Evolutionary conservation across 2,797 vertebrate genomes (phyloP).

Genomic region (Dipus sagitta): DNA sequence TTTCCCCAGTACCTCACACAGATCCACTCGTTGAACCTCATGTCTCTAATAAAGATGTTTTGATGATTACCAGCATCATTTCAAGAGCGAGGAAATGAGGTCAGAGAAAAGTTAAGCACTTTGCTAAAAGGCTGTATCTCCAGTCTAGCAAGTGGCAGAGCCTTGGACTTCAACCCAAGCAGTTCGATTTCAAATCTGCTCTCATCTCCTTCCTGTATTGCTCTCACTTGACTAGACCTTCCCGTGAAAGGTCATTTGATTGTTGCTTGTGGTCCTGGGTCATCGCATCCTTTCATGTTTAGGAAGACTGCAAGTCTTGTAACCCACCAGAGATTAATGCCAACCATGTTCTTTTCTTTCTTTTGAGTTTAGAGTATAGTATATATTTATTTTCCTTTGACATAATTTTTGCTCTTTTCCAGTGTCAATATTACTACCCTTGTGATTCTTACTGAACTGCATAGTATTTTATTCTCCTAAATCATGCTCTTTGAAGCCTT

Average conservation of each 20-base stretch:
- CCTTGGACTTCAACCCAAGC: neutral
- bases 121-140: neutral
- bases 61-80: neutral
- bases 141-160: neutral
- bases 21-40: neutral
- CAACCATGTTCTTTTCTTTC: neutral
- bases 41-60: neutral
- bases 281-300: neutral
- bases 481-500: too few species aligned
- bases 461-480: neutral
- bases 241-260: neutral
- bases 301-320: slow-evolving; percentile 36
- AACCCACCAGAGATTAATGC: neutral
- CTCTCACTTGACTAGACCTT: neutral
- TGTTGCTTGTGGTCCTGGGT: neutral
- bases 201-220: too few species aligned
- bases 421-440: neutral
- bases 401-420: neutral
- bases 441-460: neutral
- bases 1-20: neutral
- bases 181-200: neutral
- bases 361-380: neutral
- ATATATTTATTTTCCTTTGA: neutral
- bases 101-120: neutral
- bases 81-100: neutral